phyloP scores from a whole-genome alignment of 2,113 vertebrate species.

The Micromys minutus region DNA sequence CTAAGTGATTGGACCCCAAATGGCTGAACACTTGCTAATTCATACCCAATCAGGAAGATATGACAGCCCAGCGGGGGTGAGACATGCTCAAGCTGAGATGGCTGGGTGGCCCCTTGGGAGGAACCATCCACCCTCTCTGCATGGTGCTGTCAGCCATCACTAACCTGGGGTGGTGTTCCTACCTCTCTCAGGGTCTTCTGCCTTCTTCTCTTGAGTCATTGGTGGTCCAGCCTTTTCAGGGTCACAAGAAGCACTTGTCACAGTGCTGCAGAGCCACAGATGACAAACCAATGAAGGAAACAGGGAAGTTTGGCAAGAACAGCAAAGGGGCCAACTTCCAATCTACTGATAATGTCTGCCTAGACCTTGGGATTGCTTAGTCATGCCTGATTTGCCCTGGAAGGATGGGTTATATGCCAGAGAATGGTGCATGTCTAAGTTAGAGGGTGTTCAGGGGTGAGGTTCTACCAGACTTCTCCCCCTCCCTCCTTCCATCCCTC shows the following conservation, averaged over 20 bases:
- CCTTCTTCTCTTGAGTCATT: background rate
- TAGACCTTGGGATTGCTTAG: background rate
- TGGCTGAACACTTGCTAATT: background rate
- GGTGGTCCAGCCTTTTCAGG: background rate
- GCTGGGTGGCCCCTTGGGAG: background rate
- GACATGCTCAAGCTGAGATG: background rate
- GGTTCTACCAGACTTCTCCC: background rate
- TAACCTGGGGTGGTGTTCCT: background rate
- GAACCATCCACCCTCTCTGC: background rate
- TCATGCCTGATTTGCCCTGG: background rate
- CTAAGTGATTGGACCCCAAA: no score
- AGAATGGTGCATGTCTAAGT: background rate
- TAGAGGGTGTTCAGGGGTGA: background rate
- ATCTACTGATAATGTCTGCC: background rate
- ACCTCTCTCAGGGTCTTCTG: background rate
- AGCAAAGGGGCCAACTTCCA: background rate
- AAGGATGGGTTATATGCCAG: background rate
- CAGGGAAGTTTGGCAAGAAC: background rate
- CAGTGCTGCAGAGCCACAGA: background rate
- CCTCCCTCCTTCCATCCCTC: no score
- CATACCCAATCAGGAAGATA: background rate
- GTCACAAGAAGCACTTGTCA: background rate
- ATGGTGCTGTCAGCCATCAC: accelerated
- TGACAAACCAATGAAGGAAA: background rate
- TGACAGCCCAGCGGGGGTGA: background rate